A percentile compares a stretch with the other conserved stretches of the same genome.
Evolutionary conservation across 2,113 vertebrate genomes (phyloP).

Genomic region (Oostethus manadensis): DNA sequence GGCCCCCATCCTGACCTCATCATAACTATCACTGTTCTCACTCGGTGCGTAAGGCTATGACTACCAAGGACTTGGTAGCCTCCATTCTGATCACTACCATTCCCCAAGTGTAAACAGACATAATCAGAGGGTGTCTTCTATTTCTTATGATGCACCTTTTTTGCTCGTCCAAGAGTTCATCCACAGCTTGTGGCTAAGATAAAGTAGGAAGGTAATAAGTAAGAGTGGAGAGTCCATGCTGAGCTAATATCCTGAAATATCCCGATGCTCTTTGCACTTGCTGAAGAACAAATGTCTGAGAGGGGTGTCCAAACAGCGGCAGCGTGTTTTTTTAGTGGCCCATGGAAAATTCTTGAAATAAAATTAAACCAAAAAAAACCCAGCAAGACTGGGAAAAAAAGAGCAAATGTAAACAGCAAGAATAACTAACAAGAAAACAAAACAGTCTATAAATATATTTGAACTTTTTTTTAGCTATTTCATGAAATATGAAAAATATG

Average conservation of each 20-base stretch:
- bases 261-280: constrained; percentile 21
- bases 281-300: constrained; percentile 37
- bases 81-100: constrained; percentile 31
- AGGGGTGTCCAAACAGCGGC: no score
- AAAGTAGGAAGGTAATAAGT: constrained; percentile 34
- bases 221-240: constrained; percentile 35
- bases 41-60: constrained; percentile 25
- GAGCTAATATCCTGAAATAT: constrained; percentile 33
- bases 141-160: constrained; percentile 8
- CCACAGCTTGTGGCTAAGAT: constrained; percentile 9
- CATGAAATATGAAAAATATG: no score
- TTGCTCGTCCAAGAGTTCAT: not conserved
- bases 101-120: constrained; percentile 28
- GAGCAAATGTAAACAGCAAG: no score
- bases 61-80: constrained; percentile 43
- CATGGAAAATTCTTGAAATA: no score
- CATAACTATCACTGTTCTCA: constrained; percentile 55
- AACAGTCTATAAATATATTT: no score
- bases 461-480: no score
- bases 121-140: constrained; percentile 41
- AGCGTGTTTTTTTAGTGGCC: no score
- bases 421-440: no score
- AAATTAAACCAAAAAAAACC: no score
- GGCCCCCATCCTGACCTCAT: constrained; percentile 47
- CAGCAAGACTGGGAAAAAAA: no score